These are phyloP conservation scores for Patagioenas fasciata DNA, from an alignment of 2,113 vertebrate species.

Conservation along the genomic window DNA sequence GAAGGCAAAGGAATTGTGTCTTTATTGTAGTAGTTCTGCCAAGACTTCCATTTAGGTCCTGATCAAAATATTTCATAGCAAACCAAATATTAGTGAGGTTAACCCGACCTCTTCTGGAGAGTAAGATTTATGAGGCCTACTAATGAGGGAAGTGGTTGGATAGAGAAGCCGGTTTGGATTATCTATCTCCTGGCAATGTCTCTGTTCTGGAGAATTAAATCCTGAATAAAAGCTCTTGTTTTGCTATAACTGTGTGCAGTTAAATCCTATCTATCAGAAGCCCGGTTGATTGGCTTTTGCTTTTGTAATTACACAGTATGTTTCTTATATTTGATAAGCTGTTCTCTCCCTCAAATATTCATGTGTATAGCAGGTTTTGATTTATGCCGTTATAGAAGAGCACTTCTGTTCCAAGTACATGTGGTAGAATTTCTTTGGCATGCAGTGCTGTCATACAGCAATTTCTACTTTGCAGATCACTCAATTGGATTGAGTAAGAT, in stretches of 20 bases:
- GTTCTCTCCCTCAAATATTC: neutral
- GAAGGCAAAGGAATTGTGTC: neutral
- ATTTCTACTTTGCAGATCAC: neutral
- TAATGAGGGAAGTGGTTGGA: conserved; percentile 9
- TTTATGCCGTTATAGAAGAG: neutral
- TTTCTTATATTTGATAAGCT: neutral
- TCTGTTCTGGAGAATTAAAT: conserved; percentile 8
- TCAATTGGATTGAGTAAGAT: neutral
- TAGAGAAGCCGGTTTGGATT: conserved; percentile 19
- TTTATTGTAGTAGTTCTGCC: neutral
- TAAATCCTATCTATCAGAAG: neutral
- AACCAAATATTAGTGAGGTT: conserved; percentile 22
- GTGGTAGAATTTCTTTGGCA: neutral
- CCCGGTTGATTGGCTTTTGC: neutral
- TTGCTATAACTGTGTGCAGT: neutral
- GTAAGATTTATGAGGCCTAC: conserved; percentile 21
- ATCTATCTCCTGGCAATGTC: neutral
- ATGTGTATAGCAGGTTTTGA: neutral
- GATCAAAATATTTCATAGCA: conserved; percentile 7
- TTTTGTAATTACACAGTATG: neutral
- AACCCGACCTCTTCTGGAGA: conserved; percentile 21
- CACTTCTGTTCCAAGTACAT: neutral
- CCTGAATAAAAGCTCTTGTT: neutral
- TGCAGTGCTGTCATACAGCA: neutral
- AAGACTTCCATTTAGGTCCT: neutral